Evolutionary conservation across 2,797 vertebrate species (phyloP), one percentile per base, ranked within the genome.

Genomic region (Microctenopoma stevenorrisi): DNA sequence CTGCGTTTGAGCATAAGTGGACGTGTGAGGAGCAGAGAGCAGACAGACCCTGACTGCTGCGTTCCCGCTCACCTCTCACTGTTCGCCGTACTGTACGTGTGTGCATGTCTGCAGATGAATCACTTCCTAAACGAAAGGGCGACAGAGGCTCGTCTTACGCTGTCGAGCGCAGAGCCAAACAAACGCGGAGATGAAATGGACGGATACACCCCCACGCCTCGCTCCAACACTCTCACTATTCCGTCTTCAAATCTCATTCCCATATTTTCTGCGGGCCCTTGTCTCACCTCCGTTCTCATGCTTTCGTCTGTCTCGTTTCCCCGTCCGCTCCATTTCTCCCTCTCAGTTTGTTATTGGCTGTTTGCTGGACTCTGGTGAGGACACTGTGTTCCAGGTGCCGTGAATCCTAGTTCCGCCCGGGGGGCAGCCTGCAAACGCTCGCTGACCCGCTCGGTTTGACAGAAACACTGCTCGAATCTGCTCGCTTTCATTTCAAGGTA

Each of bases 1-100:
- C 89, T 91, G 91, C 72, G 78, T 91, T 91, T 91, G 90, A 91
- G 86, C 65, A 82, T 88, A 90, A 90, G 87, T 90, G 88, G 88
- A 90, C 91, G 85, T 89, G 84, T 79, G 84, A 88, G 87, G 76
- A 88, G 79, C 62, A n/a, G 49, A 55, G 81, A 73, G 46, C 79
- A 79, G 81, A 84, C 74, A 57, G 70, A 83, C 51, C 56, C 68
- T 44, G 74, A 76, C 79, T 74, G 86, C 79, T 73, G 12, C 52
- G 65, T 48, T 84, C 77, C 77, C 69, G 54, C 72, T 63, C 75
- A 3, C 59, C 6, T 47, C 58, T 56, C 53, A 28, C 28, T 30
- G 28, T 30, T 4, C 5, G 28, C 4, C 5, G 28, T 43, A 1
- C n/a, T 44, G 18, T 54, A 1, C n/a, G 18, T 49, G 2, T 60